Evolutionary conservation across 2,113 vertebrate species (phyloP).

Genomic region (Talpa occidentalis): DNA sequence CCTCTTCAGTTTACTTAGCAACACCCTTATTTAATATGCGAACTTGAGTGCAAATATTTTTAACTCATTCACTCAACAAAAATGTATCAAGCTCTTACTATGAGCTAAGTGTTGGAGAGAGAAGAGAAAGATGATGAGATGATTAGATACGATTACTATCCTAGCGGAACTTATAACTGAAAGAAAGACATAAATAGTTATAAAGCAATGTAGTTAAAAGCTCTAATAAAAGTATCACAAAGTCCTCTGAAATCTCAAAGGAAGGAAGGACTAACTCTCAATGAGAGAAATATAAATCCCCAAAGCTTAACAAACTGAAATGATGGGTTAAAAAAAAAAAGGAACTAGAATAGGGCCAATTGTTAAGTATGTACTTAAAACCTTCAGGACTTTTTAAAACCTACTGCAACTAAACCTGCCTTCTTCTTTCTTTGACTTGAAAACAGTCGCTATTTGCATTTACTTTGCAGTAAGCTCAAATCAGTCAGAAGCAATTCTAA

Average conservation of each 20-base stretch:
- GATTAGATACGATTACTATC: background rate
- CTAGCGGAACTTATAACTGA: background rate
- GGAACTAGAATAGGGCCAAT: background rate
- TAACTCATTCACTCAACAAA: background rate
- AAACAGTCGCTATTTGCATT: background rate
- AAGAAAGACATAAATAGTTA: background rate
- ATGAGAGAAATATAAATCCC: conserved; percentile 1
- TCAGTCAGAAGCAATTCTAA: background rate
- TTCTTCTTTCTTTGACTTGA: background rate
- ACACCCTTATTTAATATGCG: background rate
- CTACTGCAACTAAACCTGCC: background rate
- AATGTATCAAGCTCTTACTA: background rate
- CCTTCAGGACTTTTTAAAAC: background rate
- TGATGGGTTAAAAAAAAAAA: background rate
- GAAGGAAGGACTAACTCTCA: conserved; percentile 29
- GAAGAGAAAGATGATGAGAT: background rate
- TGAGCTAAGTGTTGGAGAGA: background rate
- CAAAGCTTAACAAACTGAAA: conserved; percentile 33
- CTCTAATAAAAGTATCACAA: background rate
- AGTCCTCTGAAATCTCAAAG: background rate
- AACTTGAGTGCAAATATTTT: background rate
- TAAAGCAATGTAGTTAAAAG: background rate
- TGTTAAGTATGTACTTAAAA: background rate
- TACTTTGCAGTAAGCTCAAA: background rate
- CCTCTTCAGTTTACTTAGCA: background rate